Conservation (phyloP, 2,888 invertebrate genomes). For the Helobdella robusta region DNA sequence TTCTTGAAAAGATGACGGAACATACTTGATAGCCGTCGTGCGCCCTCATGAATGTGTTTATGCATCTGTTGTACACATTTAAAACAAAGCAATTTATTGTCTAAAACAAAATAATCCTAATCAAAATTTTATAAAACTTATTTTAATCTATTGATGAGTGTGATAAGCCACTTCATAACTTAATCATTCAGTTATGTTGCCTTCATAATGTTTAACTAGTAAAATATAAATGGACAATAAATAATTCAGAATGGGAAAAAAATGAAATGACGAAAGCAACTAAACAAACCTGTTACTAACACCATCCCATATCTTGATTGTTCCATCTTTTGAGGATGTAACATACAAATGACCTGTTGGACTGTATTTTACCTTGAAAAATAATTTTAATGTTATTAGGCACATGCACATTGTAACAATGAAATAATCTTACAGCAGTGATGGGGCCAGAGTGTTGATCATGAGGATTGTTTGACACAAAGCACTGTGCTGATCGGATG, state of each 20-base stretch:
- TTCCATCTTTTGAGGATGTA: constrained; percentile 80
- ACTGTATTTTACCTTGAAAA: constrained; percentile 55
- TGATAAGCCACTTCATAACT: too few species aligned
- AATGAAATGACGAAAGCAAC: too few species aligned
- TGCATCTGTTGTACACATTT: constrained; percentile 81
- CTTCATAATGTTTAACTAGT: too few species aligned
- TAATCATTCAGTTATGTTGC: too few species aligned
- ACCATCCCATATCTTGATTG: constrained; percentile 93
- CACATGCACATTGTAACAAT: not conserved
- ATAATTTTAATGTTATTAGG: not conserved
- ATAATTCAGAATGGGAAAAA: too few species aligned
- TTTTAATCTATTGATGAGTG: too few species aligned
- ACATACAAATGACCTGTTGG: constrained; percentile 67
- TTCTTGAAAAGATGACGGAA: constrained; percentile 82
- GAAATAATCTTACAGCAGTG: constrained; percentile 43
- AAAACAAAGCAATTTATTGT: too few species aligned
- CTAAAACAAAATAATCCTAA: too few species aligned
- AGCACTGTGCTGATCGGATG: constrained; percentile 87
- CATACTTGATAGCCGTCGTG: constrained; percentile 90
- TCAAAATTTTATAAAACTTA: too few species aligned
- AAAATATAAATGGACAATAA: too few species aligned
- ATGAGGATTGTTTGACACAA: constrained; percentile 74
- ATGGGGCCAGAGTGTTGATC: constrained; percentile 54
- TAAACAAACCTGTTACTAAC: constrained; percentile 81
- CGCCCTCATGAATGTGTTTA: constrained; percentile 83